Evolutionary conservation across 2,113 vertebrate species (phyloP).

Genomic region (Pica pica): DNA sequence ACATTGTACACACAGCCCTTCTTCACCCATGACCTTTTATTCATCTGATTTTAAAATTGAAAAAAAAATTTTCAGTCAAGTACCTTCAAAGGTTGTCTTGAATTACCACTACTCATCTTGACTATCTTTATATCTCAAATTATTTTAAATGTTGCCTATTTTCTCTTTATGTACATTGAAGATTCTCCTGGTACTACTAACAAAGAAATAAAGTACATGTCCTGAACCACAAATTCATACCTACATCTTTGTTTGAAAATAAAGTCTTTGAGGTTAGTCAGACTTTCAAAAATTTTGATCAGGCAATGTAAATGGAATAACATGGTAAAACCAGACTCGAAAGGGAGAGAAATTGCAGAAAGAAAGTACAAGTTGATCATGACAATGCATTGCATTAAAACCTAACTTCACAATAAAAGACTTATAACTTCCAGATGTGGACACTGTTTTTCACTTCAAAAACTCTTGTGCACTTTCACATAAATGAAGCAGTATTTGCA

Average conservation of each 20-base stretch:
- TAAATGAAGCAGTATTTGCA: not conserved
- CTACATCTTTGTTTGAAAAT: not conserved
- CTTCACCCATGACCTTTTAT: not conserved
- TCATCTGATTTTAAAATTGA: not conserved
- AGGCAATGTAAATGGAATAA: not conserved
- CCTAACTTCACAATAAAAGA: not conserved
- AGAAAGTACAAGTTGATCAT: not conserved
- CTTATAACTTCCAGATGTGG: not conserved
- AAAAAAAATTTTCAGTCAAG: not conserved
- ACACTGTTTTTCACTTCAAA: not conserved
- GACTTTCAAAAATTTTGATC: not conserved
- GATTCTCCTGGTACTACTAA: not conserved
- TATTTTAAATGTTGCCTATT: not conserved
- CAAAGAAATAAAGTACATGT: not conserved
- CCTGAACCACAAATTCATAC: not conserved
- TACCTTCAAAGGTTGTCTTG: not conserved
- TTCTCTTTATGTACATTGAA: not conserved
- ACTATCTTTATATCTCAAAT: not conserved
- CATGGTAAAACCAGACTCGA: not conserved
- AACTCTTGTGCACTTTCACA: not conserved
- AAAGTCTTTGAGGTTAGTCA: not conserved
- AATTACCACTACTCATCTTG: not conserved
- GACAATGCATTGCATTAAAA: not conserved
- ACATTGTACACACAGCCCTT: not conserved
- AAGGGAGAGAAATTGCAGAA: not conserved